A percentile compares a stretch with the other conserved stretches of the same genome.
Conservation (phyloP, 2,888 invertebrate genomes). For the Drosophila prostipennis region DNA sequence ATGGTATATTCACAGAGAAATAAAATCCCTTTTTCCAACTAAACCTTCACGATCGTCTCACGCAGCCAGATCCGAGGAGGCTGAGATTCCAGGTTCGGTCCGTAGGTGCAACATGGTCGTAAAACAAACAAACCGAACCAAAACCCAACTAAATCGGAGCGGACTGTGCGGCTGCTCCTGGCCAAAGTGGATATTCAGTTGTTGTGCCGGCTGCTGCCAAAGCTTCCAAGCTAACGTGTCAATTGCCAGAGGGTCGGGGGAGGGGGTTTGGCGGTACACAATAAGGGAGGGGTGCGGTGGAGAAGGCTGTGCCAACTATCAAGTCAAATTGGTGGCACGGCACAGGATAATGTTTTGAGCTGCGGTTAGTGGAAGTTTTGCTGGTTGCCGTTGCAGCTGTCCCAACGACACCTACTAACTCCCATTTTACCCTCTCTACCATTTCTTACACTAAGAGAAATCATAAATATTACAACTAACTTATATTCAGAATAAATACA, state of each 20-base stretch:
- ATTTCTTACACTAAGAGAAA: conserved; percentile 1
- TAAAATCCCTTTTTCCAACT: not conserved
- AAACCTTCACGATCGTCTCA: conserved; percentile 19
- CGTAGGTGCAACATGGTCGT: conserved; percentile 77
- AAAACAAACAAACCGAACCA: conserved; percentile 52
- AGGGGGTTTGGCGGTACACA: not conserved
- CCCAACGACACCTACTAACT: conserved; percentile 37
- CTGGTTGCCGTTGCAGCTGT: conserved; percentile 37
- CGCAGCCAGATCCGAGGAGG: conserved; percentile 5
- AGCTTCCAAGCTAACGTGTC: conserved; percentile 72
- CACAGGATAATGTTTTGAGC: conserved; percentile 79
- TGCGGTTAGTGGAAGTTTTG: conserved; percentile 69
- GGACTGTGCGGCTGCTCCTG: conserved; percentile 22
- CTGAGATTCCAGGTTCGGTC: conserved; percentile 33
- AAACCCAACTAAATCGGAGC: conserved; percentile 26
- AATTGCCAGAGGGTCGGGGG: conserved; percentile 55
- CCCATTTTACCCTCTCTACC: conserved; percentile 29
- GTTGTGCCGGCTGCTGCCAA: conserved; percentile 75
- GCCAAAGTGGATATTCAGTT: conserved; percentile 50
- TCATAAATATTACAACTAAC: not conserved
- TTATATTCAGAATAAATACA: not conserved
- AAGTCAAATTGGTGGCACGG: conserved; percentile 80
- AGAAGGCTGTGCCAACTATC: conserved; percentile 67
- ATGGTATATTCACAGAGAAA: too few relatives aligned
- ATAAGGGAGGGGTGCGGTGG: not conserved